Percentiles rank a stretch among this genome's conserved stretches.
phyloP scores from a whole-genome alignment of 2,888 invertebrate species.

The Lissonota sp. region DNA sequence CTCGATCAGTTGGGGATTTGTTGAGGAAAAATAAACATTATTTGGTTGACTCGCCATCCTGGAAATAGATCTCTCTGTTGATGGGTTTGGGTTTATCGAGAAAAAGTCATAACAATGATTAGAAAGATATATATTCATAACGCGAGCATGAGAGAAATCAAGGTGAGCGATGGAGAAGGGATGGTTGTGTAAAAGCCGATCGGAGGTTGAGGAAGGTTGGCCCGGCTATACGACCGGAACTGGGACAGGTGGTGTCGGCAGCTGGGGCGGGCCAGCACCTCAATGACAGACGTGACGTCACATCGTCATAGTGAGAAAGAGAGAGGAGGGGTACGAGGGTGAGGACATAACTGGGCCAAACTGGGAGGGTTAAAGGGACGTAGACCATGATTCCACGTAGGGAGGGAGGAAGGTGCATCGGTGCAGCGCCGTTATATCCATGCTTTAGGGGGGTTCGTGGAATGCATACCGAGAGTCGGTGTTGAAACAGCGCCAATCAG shows the following conservation, averaged over 20 bases:
- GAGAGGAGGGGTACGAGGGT: conserved; percentile 19
- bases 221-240: conserved; percentile 74
- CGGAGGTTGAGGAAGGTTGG: conserved; percentile 65
- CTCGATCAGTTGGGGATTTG: no score
- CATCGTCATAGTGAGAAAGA: conserved; percentile 61
- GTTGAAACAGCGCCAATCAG: conserved; percentile 31
- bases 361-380: conserved; percentile 56
- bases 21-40: no score
- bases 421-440: conserved; percentile 20
- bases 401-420: conserved; percentile 14
- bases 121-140: no score
- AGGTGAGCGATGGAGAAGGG: conserved; percentile 25
- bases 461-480: conserved; percentile 26
- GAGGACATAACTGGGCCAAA: conserved; percentile 78
- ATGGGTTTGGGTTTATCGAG: no score
- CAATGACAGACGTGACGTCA: conserved; percentile 82
- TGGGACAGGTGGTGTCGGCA: conserved; percentile 77
- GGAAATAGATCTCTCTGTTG: no score
- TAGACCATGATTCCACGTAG: conserved; percentile 41
- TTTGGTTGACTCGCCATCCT: no score
- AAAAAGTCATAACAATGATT: no score
- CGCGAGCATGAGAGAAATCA: neutral
- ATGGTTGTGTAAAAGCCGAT: conserved; percentile 55
- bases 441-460: conserved; percentile 6
- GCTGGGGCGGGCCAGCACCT: conserved; percentile 70